A percentile compares a stretch with the other conserved stretches of the same genome.
phyloP scores from a whole-genome alignment of 2,113 vertebrate species.

The Lutjanus erythropterus region DNA sequence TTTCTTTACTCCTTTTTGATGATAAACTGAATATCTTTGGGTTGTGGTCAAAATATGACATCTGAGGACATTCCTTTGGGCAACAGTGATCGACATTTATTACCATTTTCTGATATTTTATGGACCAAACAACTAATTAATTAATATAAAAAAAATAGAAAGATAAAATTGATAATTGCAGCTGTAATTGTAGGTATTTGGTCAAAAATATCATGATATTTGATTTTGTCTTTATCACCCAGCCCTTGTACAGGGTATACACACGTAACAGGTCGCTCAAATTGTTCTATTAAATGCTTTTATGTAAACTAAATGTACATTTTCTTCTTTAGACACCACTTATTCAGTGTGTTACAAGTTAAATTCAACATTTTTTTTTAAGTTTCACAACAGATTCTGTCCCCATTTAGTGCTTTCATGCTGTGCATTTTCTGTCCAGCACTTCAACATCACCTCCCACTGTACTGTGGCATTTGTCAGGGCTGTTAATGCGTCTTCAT shows the following conservation, averaged over 20 bases:
- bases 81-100: no score
- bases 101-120: no score
- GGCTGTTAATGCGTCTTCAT: slow-evolving; percentile 41
- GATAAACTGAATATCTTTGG: no score
- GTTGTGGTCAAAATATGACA: no score
- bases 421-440: slow-evolving; percentile 4
- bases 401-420: slow-evolving; percentile 34
- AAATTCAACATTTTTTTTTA: slow-evolving; percentile 43
- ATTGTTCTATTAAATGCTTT: slow-evolving; percentile 62
- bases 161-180: no score
- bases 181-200: no score
- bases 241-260: not conserved
- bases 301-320: slow-evolving; percentile 25
- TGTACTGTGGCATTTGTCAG: slow-evolving; percentile 56
- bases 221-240: no score
- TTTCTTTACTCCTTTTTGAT: no score
- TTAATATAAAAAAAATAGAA: no score
- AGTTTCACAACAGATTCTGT: slow-evolving; percentile 23
- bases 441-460: slow-evolving; percentile 70
- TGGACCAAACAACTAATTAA: no score
- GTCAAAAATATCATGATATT: no score
- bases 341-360: slow-evolving; percentile 37
- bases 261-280: slow-evolving; percentile 33
- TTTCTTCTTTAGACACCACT: slow-evolving; percentile 26
- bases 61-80: no score